Evolutionary conservation across 1,140 invertebrate species (phyloP).

Genomic region (Galleria mellonella): DNA sequence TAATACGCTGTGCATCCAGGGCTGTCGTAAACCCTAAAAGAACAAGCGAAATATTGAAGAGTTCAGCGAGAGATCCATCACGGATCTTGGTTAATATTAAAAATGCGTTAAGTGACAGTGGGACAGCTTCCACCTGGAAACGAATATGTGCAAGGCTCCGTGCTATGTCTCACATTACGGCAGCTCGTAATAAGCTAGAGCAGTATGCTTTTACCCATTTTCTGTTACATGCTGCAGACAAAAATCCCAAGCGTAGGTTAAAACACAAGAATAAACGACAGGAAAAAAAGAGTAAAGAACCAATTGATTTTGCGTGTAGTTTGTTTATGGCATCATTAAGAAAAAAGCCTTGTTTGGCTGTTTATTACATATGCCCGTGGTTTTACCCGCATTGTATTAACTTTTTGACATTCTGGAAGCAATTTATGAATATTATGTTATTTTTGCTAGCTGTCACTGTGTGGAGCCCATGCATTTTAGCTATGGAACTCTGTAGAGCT

Average conservation of each 20-base stretch:
- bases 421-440: constrained; percentile 29
- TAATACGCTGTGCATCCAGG: constrained; percentile 13
- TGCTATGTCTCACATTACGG: constrained; percentile 12
- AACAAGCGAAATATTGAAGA: constrained; percentile 10
- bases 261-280: constrained; percentile 1
- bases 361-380: constrained; percentile 31
- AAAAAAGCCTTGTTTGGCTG: constrained; percentile 24
- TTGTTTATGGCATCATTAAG: constrained; percentile 32
- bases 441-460: constrained; percentile 36
- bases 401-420: constrained; percentile 26
- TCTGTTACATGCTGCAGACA: constrained; percentile 20
- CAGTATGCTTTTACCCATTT: constrained; percentile 16
- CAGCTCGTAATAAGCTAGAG: constrained; percentile 15
- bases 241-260: constrained; percentile 16
- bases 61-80: constrained; percentile 11
- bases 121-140: constrained; percentile 10
- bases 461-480: constrained; percentile 43
- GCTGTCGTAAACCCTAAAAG: constrained; percentile 16
- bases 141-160: constrained; percentile 12
- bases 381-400: constrained; percentile 33
- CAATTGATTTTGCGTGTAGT: constrained; percentile 30
- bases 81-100: constrained; percentile 5
- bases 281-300: constrained; percentile 11
- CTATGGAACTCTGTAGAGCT: constrained; percentile 31
- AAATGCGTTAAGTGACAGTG: constrained; percentile 6